A percentile compares a stretch with the other conserved stretches of the same genome.
phyloP scores from a whole-genome alignment of 1,140 invertebrate genomes.

The Drosophila asahinai region DNA sequence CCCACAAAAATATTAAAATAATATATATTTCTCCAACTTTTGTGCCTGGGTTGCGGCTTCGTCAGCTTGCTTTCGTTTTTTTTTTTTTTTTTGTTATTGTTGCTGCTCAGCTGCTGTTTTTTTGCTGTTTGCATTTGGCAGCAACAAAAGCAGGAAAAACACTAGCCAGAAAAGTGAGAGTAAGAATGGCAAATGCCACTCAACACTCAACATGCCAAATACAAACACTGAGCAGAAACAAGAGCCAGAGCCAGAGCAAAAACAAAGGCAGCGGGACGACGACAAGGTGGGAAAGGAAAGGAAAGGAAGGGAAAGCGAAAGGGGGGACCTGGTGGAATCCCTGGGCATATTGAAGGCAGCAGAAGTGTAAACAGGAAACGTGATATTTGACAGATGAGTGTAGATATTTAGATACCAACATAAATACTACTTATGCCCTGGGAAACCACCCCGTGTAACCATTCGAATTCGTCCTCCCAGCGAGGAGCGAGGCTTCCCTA shows the following conservation, averaged over 20 bases:
- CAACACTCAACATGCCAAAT: slow-evolving; percentile 64
- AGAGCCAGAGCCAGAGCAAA: slow-evolving; percentile 1
- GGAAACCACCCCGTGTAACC: slow-evolving; percentile 12
- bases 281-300: slow-evolving; percentile 12
- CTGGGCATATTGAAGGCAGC: slow-evolving; percentile 26
- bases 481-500: background rate
- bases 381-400: slow-evolving; percentile 81
- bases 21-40: background rate
- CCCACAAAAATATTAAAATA: background rate
- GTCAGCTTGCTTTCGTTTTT: slow-evolving; percentile 5
- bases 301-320: background rate
- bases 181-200: slow-evolving; percentile 46
- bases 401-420: slow-evolving; percentile 81
- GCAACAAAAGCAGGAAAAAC: slow-evolving; percentile 6
- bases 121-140: slow-evolving; percentile 51
- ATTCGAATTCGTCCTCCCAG: slow-evolving; percentile 1
- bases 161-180: slow-evolving; percentile 7
- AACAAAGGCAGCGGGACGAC: background rate
- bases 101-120: slow-evolving; percentile 3
- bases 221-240: slow-evolving; percentile 61
- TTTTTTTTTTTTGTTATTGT: slow-evolving; percentile 7
- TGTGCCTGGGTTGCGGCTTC: slow-evolving; percentile 2
- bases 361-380: slow-evolving; percentile 78
- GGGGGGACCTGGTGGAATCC: slow-evolving; percentile 5
- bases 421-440: slow-evolving; percentile 77